A percentile compares a stretch with the other conserved stretches of the same genome.
Evolutionary conservation across 2,113 vertebrate genomes (phyloP).

Genomic region (Corythoichthys intestinalis): DNA sequence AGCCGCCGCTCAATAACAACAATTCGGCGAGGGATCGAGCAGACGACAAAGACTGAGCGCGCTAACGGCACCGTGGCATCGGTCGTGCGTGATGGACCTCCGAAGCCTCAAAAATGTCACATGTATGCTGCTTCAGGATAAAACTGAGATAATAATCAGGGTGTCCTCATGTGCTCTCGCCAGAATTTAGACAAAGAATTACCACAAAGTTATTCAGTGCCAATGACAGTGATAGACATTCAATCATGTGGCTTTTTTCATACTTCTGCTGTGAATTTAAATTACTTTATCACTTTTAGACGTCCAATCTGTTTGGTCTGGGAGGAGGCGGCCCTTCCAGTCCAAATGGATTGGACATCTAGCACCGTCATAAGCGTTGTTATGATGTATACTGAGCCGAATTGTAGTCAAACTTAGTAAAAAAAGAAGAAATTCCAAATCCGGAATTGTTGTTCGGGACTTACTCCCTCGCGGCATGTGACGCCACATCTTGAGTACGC

Average conservation of each 20-base stretch:
- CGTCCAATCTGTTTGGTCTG: no score
- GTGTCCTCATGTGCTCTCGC: slow-evolving; percentile 10
- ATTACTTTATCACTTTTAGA: no score
- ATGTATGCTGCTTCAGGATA: slow-evolving; percentile 31
- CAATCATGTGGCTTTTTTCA: no score
- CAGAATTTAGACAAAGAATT: slow-evolving; percentile 8
- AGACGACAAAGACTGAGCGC: slow-evolving; percentile 48
- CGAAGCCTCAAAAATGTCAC: slow-evolving; percentile 14
- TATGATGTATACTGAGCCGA: neutral
- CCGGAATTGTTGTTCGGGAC: neutral
- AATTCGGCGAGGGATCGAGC: slow-evolving; percentile 61
- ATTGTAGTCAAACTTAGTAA: slow-evolving; percentile 38
- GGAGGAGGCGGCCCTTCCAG: no score
- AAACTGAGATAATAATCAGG: slow-evolving; percentile 12
- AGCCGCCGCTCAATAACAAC: slow-evolving; percentile 70
- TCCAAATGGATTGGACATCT: no score
- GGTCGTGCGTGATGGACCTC: slow-evolving; percentile 13
- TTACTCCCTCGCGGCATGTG: slow-evolving; percentile 12
- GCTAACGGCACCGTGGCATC: neutral
- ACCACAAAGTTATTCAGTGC: neutral
- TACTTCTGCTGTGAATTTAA: no score
- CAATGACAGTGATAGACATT: no score
- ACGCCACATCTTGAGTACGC: slow-evolving; percentile 40
- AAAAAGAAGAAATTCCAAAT: neutral
- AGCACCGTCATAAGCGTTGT: neutral